phyloP scores from a whole-genome alignment of 2,888 invertebrate genomes.

The Chaitophorus viminalis region DNA sequence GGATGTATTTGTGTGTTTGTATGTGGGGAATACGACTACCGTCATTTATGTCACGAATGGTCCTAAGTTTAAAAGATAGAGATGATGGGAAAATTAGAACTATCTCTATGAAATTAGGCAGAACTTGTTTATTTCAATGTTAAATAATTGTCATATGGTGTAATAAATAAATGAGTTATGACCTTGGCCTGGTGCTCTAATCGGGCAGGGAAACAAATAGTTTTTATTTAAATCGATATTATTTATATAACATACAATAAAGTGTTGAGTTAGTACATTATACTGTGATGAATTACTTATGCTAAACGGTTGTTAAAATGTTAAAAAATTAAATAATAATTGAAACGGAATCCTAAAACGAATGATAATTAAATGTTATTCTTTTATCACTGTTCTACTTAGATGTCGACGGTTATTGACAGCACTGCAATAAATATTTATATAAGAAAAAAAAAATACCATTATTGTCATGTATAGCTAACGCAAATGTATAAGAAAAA shows the following conservation, averaged over 20 bases:
- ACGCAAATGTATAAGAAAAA: not conserved
- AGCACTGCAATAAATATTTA: not conserved
- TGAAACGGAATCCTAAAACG: not conserved
- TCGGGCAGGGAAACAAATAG: not conserved
- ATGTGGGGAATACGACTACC: no score
- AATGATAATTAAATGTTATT: not conserved
- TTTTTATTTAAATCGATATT: no score
- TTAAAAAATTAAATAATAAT: not conserved
- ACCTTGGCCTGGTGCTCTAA: not conserved
- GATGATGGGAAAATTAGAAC: no score
- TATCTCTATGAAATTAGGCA: no score
- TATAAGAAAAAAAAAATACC: not conserved
- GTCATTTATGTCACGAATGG: no score
- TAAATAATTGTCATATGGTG: not conserved
- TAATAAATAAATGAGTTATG: not conserved
- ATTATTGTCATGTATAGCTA: not conserved
- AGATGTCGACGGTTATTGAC: not conserved
- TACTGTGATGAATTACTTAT: no score
- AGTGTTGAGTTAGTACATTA: no score
- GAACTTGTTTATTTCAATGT: no score
- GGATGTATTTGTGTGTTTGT: no score
- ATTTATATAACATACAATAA: no score
- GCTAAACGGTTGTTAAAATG: no score
- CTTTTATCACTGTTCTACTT: not conserved
- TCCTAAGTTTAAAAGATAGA: no score